Evolutionary conservation across 2,113 vertebrate genomes (phyloP), one percentile per base, ranked within the genome.

Genomic region (Hirundichthys speculiger): DNA sequence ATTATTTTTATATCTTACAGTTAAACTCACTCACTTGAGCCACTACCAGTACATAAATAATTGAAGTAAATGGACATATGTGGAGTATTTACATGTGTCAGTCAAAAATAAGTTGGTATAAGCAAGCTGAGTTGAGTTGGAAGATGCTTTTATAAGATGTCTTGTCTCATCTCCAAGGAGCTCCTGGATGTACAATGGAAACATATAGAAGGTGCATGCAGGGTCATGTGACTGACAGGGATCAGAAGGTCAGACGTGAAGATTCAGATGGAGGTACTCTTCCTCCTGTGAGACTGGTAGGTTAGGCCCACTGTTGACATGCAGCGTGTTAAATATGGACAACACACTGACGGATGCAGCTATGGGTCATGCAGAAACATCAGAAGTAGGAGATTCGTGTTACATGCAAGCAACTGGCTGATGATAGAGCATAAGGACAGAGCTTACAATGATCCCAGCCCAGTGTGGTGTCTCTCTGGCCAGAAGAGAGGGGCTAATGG

Each of bases 381-480:
- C 51, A 71, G 27, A 63, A 69, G 52, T 15, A 3, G 42, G 40
- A 75, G 4, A 47, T 56, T 73, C 12, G 21, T 27, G 42, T 16
- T 56, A 52, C 89, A 86, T 86, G 89, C 89, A 89, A 84, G 64
- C 60, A 49, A 48, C 41, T 43, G 16, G 49, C 50, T 69, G 55
- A 51, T 49, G 49, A 47, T 22, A 55, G 48, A 75, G 69, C 19
- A 8, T 24, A 64, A 79, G 65, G 51, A 67, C 18, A 45, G 52
- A 60, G 94, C 98, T 99, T 98, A 99, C 98, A 89, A 94, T 92
- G 87, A 99, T 97, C 81, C 98, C 97, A 90, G 96, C 96, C 97
- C 98, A 99, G 89, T 96, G 94, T 40, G 98, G 97, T 67, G 97
- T 96, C 93, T 98, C 97, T 86, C 98, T 92, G 94, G 93, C 88